These are phyloP conservation scores for Venustaconcha ellipsiformis DNA, from an alignment of 1,140 invertebrate species.

Conservation along the genomic window DNA sequence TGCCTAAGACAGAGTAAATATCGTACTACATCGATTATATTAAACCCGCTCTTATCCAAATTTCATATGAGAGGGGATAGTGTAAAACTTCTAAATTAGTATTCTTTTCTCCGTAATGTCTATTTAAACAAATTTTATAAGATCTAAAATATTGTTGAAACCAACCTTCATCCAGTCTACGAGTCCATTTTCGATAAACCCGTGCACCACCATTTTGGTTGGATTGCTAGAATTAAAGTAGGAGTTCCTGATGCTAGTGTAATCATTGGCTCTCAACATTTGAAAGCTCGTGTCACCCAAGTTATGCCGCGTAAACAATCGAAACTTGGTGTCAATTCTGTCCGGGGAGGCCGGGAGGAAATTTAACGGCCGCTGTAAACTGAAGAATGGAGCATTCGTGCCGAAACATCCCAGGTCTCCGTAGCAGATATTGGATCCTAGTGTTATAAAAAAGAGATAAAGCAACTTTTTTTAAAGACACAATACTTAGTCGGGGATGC, in stretches of 20 bases:
- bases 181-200: slow-evolving; percentile 90
- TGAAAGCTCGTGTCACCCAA: slow-evolving; percentile 39
- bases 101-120: slow-evolving; percentile 77
- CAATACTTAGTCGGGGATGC: too few species aligned
- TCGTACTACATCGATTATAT: too few species aligned
- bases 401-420: slow-evolving; percentile 93
- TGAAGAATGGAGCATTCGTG: slow-evolving; percentile 90
- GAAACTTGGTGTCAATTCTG: slow-evolving; percentile 78
- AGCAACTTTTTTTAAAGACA: too few species aligned
- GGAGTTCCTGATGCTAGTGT: slow-evolving; percentile 62
- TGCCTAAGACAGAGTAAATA: not conserved
- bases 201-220: slow-evolving; percentile 90
- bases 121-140: slow-evolving; percentile 82
- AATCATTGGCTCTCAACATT: slow-evolving; percentile 63
- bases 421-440: slow-evolving; percentile 80
- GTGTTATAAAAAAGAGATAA: too few species aligned
- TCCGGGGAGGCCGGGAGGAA: slow-evolving; percentile 89
- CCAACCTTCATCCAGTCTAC: slow-evolving; percentile 82
- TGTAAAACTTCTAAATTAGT: not conserved
- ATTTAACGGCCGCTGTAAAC: slow-evolving; percentile 76
- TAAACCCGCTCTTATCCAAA: not conserved
- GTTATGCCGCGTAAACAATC: slow-evolving; percentile 68
- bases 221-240: slow-evolving; percentile 36
- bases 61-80: not conserved
- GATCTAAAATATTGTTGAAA: not conserved